phyloP scores from a whole-genome alignment of 2,113 vertebrate genomes.

The Mohoua ochrocephala region DNA sequence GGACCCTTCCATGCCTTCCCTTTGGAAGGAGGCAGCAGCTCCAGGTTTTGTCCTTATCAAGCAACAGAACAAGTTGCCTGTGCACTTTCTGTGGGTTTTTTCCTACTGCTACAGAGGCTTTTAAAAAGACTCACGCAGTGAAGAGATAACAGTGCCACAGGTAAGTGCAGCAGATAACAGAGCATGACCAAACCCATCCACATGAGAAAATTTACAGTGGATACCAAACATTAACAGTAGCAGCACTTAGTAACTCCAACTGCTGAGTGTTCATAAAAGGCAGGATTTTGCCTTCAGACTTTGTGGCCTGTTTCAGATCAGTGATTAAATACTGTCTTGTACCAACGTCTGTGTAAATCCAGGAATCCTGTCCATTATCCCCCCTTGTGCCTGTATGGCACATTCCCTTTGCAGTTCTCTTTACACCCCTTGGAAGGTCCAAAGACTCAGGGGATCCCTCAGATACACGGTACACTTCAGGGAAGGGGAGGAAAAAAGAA shows the following conservation, averaged over 20 bases:
- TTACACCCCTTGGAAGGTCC: background rate
- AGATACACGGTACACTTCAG: background rate
- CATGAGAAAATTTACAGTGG: background rate
- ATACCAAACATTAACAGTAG: background rate
- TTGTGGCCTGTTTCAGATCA: background rate
- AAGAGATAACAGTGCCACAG: background rate
- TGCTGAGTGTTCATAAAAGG: background rate
- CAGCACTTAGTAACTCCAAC: background rate
- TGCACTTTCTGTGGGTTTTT: background rate
- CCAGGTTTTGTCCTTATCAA: background rate
- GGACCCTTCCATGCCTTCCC: background rate
- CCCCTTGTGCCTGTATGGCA: background rate
- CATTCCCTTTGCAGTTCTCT: background rate
- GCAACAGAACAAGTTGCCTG: background rate
- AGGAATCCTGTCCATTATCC: background rate
- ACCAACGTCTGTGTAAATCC: background rate
- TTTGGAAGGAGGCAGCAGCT: background rate
- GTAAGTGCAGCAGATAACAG: background rate
- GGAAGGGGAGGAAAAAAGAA: background rate
- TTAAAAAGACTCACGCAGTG: accelerated
- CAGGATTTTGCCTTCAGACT: background rate
- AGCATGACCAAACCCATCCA: background rate
- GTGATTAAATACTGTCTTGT: background rate
- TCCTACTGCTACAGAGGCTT: background rate
- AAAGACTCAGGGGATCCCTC: background rate